These are phyloP conservation scores for Drosophila maculinotata DNA, from an alignment of 2,888 invertebrate genomes.

Conservation along the genomic window DNA sequence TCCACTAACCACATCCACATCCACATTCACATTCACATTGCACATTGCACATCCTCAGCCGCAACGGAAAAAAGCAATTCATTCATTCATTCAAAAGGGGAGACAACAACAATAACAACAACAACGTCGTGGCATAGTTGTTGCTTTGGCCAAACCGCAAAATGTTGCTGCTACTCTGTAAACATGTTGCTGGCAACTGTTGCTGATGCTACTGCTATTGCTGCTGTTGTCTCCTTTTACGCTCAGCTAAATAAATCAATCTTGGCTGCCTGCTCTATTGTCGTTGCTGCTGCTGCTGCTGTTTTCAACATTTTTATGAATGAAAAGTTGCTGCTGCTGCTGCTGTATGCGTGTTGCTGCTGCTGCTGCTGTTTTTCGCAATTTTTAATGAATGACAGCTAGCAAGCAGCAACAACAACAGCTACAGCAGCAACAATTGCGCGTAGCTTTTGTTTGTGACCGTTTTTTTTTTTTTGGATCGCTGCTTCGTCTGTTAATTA, in stretches of 20 bases:
- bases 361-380: slow-evolving; percentile 38
- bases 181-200: slow-evolving; percentile 62
- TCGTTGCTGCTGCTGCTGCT: slow-evolving; percentile 26
- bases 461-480: slow-evolving; percentile 42
- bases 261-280: slow-evolving; percentile 37
- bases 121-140: slow-evolving; percentile 53
- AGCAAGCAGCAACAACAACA: slow-evolving; percentile 47
- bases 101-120: slow-evolving; percentile 50
- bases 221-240: slow-evolving; percentile 52
- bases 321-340: slow-evolving; percentile 57
- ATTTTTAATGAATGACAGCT: slow-evolving; percentile 69
- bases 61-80: slow-evolving; percentile 80
- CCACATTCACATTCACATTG: slow-evolving; percentile 50
- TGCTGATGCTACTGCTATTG: slow-evolving; percentile 26
- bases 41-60: slow-evolving; percentile 63
- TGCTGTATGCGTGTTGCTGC: slow-evolving; percentile 12
- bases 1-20: slow-evolving; percentile 56
- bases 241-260: slow-evolving; percentile 63
- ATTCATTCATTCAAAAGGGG: slow-evolving; percentile 69
- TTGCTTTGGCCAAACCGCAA: slow-evolving; percentile 74
- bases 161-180: slow-evolving; percentile 65
- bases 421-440: slow-evolving; percentile 54
- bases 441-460: slow-evolving; percentile 52
- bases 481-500: slow-evolving; percentile 61
- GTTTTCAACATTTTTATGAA: slow-evolving; percentile 64